These are phyloP conservation scores for Labia minor DNA, from an alignment of 2,888 invertebrate genomes.

Conservation along the genomic window DNA sequence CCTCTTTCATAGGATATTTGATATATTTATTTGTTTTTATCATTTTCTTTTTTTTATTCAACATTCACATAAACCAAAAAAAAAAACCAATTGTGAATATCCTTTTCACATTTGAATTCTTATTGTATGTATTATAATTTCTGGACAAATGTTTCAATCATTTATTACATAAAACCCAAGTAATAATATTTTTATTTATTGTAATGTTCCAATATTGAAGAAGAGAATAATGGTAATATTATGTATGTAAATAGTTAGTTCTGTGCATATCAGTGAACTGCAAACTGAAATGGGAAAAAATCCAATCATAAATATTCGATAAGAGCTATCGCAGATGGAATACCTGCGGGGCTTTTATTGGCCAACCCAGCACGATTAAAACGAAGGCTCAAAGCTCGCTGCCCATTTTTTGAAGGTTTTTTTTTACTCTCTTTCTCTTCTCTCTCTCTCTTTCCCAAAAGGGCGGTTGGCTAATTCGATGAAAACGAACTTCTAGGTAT, in stretches of 20 bases:
- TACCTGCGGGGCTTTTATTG: slow-evolving; percentile 4
- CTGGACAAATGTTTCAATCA: no score
- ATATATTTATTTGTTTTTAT: no score
- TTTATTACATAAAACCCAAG: no score
- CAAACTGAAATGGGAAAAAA: not conserved
- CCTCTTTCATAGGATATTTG: no score
- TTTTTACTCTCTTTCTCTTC: no score
- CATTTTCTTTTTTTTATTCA: no score
- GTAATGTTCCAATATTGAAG: no score
- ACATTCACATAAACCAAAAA: no score
- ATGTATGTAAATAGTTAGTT: not conserved
- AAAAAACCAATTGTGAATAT: no score
- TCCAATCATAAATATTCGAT: not conserved
- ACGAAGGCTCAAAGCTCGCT: not conserved
- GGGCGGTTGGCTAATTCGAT: not conserved
- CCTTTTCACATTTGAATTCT: no score
- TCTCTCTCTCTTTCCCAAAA: not conserved
- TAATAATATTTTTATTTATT: no score
- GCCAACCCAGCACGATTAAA: not conserved
- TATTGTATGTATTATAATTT: no score
- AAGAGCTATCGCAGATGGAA: not conserved
- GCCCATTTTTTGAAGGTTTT: not conserved
- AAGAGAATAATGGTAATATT: not conserved
- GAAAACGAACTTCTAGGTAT: not conserved
- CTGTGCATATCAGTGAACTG: not conserved